phyloP scores from a whole-genome alignment of 2,888 invertebrate genomes.

The Diarsia dahlii region DNA sequence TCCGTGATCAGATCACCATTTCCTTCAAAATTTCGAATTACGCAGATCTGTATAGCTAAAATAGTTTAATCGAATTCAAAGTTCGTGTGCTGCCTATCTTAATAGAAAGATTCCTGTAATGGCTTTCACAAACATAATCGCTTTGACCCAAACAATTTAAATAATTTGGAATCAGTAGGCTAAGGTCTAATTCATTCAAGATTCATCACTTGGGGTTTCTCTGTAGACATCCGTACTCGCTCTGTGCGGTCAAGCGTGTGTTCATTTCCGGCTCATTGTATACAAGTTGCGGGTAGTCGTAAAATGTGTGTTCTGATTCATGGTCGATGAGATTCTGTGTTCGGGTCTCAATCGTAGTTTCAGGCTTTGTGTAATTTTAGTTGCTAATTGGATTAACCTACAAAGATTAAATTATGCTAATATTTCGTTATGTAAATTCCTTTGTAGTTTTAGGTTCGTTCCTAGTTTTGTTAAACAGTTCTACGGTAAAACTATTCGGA shows the following conservation, averaged over 20 bases:
- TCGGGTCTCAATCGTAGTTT: neutral
- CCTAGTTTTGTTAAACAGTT: too few relatives aligned
- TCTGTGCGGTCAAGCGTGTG: neutral
- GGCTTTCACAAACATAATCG: neutral
- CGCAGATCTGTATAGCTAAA: neutral
- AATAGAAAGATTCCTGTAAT: neutral
- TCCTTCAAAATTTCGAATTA: neutral
- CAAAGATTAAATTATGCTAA: neutral
- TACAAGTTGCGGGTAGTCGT: constrained; percentile 12
- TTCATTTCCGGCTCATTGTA: neutral
- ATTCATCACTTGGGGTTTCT: neutral
- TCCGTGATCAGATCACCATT: neutral
- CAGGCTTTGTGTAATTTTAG: neutral
- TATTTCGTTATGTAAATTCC: neutral
- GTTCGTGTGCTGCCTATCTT: neutral
- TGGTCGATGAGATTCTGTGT: neutral
- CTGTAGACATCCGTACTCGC: neutral
- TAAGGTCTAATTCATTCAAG: constrained; percentile 2
- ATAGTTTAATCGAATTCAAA: neutral
- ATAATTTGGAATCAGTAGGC: neutral
- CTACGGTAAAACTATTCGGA: too few relatives aligned
- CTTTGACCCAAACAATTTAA: neutral
- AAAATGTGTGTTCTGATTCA: neutral
- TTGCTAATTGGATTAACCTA: neutral
- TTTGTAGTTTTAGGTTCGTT: neutral